Base-by-base conservation (phyloP, 2,888 invertebrate species). In the Choristoneura rosaceana region DNA sequence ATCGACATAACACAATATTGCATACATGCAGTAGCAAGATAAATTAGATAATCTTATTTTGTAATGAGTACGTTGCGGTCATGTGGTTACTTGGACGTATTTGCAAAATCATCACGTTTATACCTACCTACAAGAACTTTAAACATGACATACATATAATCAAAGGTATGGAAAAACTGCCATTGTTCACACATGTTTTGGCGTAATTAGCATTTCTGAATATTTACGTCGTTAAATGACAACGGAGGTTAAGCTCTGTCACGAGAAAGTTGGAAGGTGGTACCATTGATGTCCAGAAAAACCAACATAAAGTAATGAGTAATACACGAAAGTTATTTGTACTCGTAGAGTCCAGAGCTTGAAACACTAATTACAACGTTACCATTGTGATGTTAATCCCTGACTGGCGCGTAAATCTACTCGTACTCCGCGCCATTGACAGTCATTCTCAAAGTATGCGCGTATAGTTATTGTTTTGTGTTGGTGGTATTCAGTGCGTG, bases 401-500 rank as follows among this genome's bases (percentile, higher is more conserved):
- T 41, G 34, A 69, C 52, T 58, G 50, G 55, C 65, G 50, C 50
- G 47, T 52, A 52, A 41, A 47, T 70, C 10, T 71, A 67, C 61
- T 52, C 61, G 34, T 67, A 71, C 62, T 71, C 61, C 55, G 68
- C 63, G 47, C 78, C 79, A 81, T 80, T 81, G 82, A 80, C 82
- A 84, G 75, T 79, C 79, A 77, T 76, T 79, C 50, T 10, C 67
- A 50, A 58, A 59, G 45, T 55, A 65, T 41, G 60, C 82, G 83
- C 85, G 80, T 82, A 78, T 78, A 80, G 67, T 77, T 82, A 87
- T 86, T 88, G 87, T 87, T 84, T 83, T 80, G 78, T 77, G 76
- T 69, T 70, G 78, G 78, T 73, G 79, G 81, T 82, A 86, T 87
- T 88, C 84, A 87, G 89, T 87, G 87, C 88, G 81, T 88, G 87